Base-by-base conservation (phyloP, 2,888 invertebrate genomes). In the Eupithecia inturbata region DNA sequence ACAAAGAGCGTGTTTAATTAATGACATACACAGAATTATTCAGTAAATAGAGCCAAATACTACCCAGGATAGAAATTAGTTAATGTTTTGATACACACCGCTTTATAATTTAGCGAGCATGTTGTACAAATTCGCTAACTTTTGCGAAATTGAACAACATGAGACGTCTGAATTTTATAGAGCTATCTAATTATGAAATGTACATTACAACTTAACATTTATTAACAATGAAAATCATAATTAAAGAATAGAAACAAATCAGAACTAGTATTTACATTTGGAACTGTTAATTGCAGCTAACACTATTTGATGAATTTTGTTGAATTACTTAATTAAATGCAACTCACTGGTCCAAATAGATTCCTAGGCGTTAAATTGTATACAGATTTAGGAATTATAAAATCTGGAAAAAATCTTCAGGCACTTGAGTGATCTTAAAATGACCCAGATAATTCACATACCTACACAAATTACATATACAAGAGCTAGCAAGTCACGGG, bases 1-100 rank as follows among this genome's bases (percentile, higher is more conserved):
- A 85, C 81, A 82, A 83, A 83, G 83, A 79, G 82, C 85, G 83
- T 85, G 83, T 81, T 82, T 88, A 88, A 89, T 90, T 88, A 89
- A 87, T 89, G 86, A 83, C 85, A 83, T 82, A 80, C 82, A 82
- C 81, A 80, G 81, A 84, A 79, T 86, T 86, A 86, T 86, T 88
- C 86, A 87, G 87, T 88, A 89, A 87, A 88, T 87, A 85, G 82
- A 81, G 78, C 80, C 82, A 83, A n/a, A 84, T 88, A 88, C 86
- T 84, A 84, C 84, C 84, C 86, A 82, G 81, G 78, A 82, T 82
- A 84, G 82, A 82, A 83, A 83, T 83, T 78, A 80, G 80, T 76
- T 80, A 74, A 75, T 63, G 74, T 67, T 67, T 22, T 36, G 79
- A 79, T 80, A 84, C 85, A 83, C 75, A 88, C 84, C 26, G 82